phyloP scores from a whole-genome alignment of 92 coral and sea anemone genomes.

The Actinernus sp. region DNA sequence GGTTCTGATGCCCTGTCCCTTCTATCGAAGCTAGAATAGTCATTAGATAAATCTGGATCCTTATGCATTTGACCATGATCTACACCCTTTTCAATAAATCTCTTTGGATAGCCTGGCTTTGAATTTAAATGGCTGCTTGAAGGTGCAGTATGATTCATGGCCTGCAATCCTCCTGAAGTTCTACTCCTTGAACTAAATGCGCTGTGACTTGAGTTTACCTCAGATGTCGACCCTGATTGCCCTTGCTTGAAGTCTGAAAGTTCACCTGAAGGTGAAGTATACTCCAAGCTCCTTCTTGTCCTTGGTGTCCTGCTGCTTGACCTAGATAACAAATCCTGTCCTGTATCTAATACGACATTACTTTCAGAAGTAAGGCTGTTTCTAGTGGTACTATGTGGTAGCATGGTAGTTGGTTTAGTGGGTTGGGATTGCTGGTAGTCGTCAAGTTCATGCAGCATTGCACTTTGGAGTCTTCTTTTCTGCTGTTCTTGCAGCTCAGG shows the following conservation, averaged over 20 bases:
- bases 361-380: conserved; percentile 10
- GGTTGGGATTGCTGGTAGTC: conserved; percentile 35
- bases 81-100: no score
- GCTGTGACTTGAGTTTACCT: no score
- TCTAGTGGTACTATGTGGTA: neutral
- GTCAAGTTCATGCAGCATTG: conserved; percentile 78
- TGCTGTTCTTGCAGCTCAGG: conserved; percentile 79
- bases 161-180: no score
- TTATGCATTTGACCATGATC: no score
- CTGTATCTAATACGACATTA: conserved; percentile 27
- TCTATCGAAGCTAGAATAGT: no score
- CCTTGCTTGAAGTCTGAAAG: neutral
- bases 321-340: conserved; percentile 5
- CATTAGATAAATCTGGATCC: no score
- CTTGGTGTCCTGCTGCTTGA: conserved; percentile 29
- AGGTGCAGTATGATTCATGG: no score
- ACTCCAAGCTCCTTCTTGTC: conserved; percentile 76
- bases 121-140: no score
- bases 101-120: no score
- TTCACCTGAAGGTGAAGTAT: conserved; percentile 36
- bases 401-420: no score
- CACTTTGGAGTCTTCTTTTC: conserved; percentile 55
- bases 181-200: no score
- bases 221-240: neutral
- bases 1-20: no score